Evolutionary conservation across 2,797 vertebrate genomes (phyloP).

Genomic region (Channallabes apus): DNA sequence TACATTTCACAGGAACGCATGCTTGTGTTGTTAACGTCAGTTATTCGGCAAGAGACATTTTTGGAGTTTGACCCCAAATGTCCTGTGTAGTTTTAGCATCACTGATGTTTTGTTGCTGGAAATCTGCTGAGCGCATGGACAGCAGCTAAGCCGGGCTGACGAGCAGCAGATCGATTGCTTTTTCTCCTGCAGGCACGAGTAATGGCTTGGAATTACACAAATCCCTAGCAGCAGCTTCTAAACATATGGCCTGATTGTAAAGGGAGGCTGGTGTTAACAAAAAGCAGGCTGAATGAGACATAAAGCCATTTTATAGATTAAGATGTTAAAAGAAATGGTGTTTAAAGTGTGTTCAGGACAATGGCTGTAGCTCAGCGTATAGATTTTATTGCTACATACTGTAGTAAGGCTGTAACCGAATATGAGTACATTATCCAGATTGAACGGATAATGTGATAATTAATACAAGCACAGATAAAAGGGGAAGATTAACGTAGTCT

Average conservation of each 20-base stretch:
- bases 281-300: constrained; percentile 18
- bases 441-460: neutral
- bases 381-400: neutral
- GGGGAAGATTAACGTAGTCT: neutral
- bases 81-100: neutral
- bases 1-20: neutral
- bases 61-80: constrained; percentile 16
- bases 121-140: constrained; percentile 29
- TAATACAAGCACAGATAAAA: neutral
- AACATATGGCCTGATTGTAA: constrained; percentile 29
- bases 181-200: constrained; percentile 24
- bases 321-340: constrained; percentile 36
- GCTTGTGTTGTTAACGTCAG: neutral
- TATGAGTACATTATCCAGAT: neutral
- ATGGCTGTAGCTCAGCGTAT: neutral
- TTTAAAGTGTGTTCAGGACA: constrained; percentile 15
- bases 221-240: constrained; percentile 44
- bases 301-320: constrained; percentile 41
- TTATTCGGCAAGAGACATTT: neutral
- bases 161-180: constrained; percentile 49
- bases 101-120: constrained; percentile 20
- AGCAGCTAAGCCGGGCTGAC: constrained; percentile 45
- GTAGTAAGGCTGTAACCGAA: neutral
- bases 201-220: constrained; percentile 45
- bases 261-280: constrained; percentile 13